Base-by-base conservation (phyloP, 2,888 invertebrate species). In the Orthonychiurus folsomi region DNA sequence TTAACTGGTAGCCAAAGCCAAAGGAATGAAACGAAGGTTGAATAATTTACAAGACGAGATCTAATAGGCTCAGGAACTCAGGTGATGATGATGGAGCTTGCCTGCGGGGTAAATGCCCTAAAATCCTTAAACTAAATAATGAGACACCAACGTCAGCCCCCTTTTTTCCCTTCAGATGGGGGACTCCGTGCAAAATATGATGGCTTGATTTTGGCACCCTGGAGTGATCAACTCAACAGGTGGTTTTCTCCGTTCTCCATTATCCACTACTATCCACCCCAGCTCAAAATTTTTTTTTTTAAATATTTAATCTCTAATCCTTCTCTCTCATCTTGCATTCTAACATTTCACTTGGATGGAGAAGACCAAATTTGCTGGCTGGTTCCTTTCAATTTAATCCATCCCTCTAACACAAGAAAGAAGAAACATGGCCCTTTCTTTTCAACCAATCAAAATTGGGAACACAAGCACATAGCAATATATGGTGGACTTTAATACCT, bases 171-270 rank as follows among this genome's bases (percentile, higher is more conserved):
- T n/a, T n/a, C n/a, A 15, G 12, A n/a, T 48, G 12, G 48, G 58
- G 53, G 59, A 62, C 63, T 67, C 66, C 70, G 68, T 70, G 70
- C 70, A 69, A 70, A 70, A 70, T 70, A 67, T 70, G 70, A 70
- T 70, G 70, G 67, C 70, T 70, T 70, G 69, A 70, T 70, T 70
- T 70, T 62, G 66, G 65, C 65, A 60, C 68, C 70, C 70, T 67
- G 69, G 64, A 64, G 70, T 48, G 69, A 64, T 62, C 57, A 63
- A 62, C 70, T 66, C 70, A 69, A 70, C 70, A 70, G 70, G 70
- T 70, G 70, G 70, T 63, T 70, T 65, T 60, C 55, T 50, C 62
- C 61, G 56, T 54, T 62, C 37, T 25, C 21, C 55, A 50, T 18
- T 28, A 24, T 54, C 60, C n/a, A 50, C 57, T 62, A 58, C 57